Conservation (phyloP, 2,888 invertebrate species). For the Trichogramma dendrolimi region DNA sequence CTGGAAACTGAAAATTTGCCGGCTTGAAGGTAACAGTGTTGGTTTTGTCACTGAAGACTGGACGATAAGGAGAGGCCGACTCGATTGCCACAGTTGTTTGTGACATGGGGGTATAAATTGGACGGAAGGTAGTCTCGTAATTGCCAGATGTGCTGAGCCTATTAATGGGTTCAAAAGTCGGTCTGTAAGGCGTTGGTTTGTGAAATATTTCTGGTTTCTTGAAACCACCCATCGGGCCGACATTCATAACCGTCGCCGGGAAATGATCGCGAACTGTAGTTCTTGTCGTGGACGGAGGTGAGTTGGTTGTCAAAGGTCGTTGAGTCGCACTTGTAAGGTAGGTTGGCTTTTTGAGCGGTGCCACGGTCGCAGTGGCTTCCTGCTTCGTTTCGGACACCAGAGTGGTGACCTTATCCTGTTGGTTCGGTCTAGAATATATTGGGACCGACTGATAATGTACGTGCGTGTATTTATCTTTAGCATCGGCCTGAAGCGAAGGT, state of each 20-base stretch:
- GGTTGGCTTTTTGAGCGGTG: no score
- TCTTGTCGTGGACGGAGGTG: slow-evolving; percentile 27
- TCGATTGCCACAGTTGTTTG: neutral
- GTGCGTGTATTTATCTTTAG: slow-evolving; percentile 9
- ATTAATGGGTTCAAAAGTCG: slow-evolving; percentile 11
- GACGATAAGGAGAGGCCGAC: neutral
- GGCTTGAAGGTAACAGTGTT: slow-evolving; percentile 2
- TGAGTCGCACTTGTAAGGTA: neutral
- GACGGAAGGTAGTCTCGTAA: neutral
- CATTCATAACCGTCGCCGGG: slow-evolving; percentile 9
- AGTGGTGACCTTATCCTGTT: neutral
- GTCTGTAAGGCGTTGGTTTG: slow-evolving; percentile 13
- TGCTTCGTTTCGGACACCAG: neutral
- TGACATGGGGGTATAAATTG: neutral
- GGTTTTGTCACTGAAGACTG: slow-evolving; percentile 6
- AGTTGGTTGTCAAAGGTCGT: slow-evolving; percentile 37
- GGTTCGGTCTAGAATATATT: neutral
- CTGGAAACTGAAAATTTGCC: neutral
- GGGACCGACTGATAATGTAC: neutral
- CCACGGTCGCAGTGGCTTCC: no score
- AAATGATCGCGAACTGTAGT: neutral
- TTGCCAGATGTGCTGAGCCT: neutral
- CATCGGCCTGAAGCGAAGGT: slow-evolving; percentile 6
- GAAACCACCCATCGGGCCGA: slow-evolving; percentile 15
- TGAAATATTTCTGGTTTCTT: slow-evolving; percentile 14